These are phyloP conservation scores for Mimachlamys varia DNA, from an alignment of 2,888 invertebrate genomes.

Conservation along the genomic window DNA sequence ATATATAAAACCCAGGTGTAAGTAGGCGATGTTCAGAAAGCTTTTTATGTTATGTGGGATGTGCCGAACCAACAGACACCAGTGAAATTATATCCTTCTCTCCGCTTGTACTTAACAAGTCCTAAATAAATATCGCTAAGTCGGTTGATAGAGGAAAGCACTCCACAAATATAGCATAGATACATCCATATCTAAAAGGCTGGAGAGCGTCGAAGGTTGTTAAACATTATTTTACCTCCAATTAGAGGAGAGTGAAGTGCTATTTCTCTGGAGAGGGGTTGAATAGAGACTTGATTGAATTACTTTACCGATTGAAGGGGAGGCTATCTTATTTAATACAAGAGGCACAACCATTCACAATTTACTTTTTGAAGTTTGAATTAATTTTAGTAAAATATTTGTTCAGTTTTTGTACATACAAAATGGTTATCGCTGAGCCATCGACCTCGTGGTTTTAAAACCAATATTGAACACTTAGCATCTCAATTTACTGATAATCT, in stretches of 20 bases:
- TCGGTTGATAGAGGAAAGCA: neutral
- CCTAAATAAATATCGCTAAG: neutral
- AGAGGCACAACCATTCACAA: neutral
- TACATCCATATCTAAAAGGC: neutral
- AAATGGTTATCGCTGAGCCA: slow-evolving; percentile 29
- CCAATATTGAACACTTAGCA: slow-evolving; percentile 18
- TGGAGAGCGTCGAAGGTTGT: neutral
- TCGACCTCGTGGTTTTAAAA: slow-evolving; percentile 13
- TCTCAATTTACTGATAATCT: slow-evolving; percentile 30
- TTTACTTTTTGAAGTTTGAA: slow-evolving; percentile 37
- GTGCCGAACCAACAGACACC: neutral
- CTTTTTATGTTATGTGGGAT: neutral
- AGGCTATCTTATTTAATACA: slow-evolving; percentile 13
- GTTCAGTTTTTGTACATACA: slow-evolving; percentile 37
- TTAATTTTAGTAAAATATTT: slow-evolving; percentile 39
- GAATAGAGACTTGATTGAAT: neutral
- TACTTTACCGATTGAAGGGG: slow-evolving; percentile 14
- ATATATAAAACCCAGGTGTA: neutral
- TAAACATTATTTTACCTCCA: slow-evolving; percentile 17
- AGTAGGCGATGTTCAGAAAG: neutral
- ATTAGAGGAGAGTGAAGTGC: slow-evolving; percentile 16
- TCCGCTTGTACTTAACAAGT: neutral
- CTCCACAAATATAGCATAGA: neutral
- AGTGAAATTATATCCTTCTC: neutral
- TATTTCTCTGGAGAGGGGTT: neutral